phyloP scores from a whole-genome alignment of 1,140 invertebrate species.

The Hestina assimilis region DNA sequence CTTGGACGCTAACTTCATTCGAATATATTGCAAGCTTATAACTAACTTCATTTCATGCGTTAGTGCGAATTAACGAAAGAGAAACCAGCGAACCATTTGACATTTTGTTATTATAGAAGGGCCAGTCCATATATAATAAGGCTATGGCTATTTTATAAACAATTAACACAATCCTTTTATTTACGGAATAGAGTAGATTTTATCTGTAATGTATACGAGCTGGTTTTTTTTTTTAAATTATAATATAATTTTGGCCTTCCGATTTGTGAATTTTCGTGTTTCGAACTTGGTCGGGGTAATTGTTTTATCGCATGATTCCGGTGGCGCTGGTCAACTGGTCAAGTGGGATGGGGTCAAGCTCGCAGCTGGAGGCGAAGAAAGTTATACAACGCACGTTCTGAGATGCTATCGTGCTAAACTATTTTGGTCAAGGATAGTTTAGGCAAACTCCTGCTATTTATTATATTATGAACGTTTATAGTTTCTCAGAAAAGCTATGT shows the following conservation, averaged over 20 bases:
- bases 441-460: neutral
- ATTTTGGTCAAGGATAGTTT: slow-evolving; percentile 70
- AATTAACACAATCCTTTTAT: neutral
- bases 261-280: slow-evolving; percentile 50
- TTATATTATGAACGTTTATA: neutral
- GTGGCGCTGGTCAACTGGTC: slow-evolving; percentile 34
- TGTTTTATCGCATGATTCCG: slow-evolving; percentile 71
- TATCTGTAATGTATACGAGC: slow-evolving; percentile 24
- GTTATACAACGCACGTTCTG: slow-evolving; percentile 50
- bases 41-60: no score
- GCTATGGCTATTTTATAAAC: no score
- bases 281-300: slow-evolving; percentile 50
- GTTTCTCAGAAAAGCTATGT: neutral
- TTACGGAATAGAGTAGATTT: slow-evolving; percentile 17
- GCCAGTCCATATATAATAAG: no score
- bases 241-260: slow-evolving; percentile 47
- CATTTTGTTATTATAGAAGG: no score
- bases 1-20: no score
- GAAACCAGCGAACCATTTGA: no score
- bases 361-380: slow-evolving; percentile 67
- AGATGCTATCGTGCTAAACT: slow-evolving; percentile 65
- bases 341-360: slow-evolving; percentile 32
- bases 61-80: no score
- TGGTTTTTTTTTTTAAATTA: slow-evolving; percentile 27
- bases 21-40: no score